Base-by-base conservation (phyloP, 2,113 vertebrate genomes). In the Psittacus erithacus region DNA sequence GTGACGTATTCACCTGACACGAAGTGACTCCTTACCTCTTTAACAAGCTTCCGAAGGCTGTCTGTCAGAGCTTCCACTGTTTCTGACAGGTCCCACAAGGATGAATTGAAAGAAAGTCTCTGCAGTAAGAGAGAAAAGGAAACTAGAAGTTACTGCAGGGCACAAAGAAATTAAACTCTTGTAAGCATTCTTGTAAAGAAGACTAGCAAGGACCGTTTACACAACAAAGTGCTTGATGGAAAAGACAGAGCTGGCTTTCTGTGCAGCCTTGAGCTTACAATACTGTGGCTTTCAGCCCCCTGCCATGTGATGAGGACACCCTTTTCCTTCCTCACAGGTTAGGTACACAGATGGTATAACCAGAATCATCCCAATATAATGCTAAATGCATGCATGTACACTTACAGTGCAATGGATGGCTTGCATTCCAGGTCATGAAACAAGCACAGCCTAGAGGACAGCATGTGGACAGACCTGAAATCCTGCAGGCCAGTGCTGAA, bases 11-110 rank as follows among this genome's bases (percentile, higher is more conserved):
- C 35, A 25, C 10, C 43, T 6, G 31, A 52, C 52, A 84, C 1
- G 2, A 80, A 91, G 27, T 28, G 2, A 6, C 15, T 65, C 52
- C 98, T 93, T 98, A 99, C 99, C 98, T 99, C 99, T 23, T 98
- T 97, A 25, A 99, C 95, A 62, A 99, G 97, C 1, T 96, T 98
- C 38, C 97, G 97, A 90, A 99, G 10, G 87, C 97, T 99, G 38
- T 97, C 97, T 95, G 98, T 96, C 55, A 99, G 97, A 28, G 94
- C 96, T 94, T 98, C 98, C 76, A 98, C 97, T 13, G 98, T 98
- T 94, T 70, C 97, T 82, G 98, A 95, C 13, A 99, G 97, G 71
- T 98, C 93, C 57, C 65, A 70, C 60, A 99, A 49, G 8, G 98
- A 97, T 19, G 98, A 98, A 93, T 98, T 98, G 19, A 98, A 96